These are phyloP conservation scores for Bursaphelenchus mucronatus DNA, from an alignment of 1,140 invertebrate genomes.

Conservation along the genomic window DNA sequence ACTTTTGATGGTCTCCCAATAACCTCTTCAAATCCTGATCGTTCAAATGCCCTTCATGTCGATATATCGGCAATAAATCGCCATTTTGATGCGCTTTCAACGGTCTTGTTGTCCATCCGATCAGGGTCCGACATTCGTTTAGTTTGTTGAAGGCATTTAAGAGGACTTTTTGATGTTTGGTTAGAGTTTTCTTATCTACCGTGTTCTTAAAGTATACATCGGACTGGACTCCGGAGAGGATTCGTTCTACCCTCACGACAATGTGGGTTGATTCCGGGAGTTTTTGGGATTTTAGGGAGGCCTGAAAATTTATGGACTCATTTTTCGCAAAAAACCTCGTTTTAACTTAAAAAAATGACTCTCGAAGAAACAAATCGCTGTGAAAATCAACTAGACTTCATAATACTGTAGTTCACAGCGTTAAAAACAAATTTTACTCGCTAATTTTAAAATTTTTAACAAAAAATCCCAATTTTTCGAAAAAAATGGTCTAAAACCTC, in stretches of 20 bases:
- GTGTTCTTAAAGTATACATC: conserved; percentile 35
- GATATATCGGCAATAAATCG: conserved; percentile 31
- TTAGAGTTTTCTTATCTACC: conserved; percentile 27
- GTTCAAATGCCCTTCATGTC: conserved; percentile 36
- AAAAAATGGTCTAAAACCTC: no score
- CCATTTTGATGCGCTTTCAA: conserved; percentile 19
- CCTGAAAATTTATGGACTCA: neutral
- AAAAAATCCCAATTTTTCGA: no score
- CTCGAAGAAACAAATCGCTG: no score
- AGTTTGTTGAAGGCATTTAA: conserved; percentile 20
- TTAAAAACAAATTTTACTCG: no score
- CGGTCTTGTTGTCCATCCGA: conserved; percentile 38
- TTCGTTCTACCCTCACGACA: conserved; percentile 32
- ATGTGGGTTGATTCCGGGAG: conserved; percentile 29
- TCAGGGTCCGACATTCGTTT: conserved; percentile 35
- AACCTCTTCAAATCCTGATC: conserved; percentile 40
- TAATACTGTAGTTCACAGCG: no score
- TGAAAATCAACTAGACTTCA: no score
- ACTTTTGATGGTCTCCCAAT: conserved; percentile 34
- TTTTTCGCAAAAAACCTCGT: no score
- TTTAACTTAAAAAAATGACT: no score
- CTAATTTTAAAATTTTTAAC: no score
- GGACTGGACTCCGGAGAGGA: conserved; percentile 37
- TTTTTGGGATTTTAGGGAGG: neutral
- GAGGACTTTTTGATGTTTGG: conserved; percentile 37